Evolutionary conservation across 1,140 invertebrate species (phyloP).

Genomic region (Brachionus angularis): DNA sequence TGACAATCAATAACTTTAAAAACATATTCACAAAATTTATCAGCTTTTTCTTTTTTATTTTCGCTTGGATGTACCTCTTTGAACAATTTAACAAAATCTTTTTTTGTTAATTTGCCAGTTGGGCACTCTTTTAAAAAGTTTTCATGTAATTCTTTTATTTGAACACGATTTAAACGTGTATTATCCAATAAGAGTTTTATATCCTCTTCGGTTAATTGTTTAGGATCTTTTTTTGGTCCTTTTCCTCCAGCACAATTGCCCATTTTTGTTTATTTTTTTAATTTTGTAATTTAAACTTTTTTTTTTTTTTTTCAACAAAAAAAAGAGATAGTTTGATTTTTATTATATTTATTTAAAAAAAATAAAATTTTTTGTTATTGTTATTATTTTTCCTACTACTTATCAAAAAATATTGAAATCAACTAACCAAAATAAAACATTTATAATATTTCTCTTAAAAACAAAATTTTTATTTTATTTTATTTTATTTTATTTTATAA

Average conservation of each 20-base stretch:
- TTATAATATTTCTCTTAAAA: too few relatives aligned
- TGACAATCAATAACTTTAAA: constrained; percentile 34
- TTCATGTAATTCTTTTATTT: constrained; percentile 12
- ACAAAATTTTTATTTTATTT: too few relatives aligned
- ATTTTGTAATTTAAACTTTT: constrained; percentile 23
- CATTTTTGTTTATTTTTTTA: constrained; percentile 37
- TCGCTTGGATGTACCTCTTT: constrained; percentile 39
- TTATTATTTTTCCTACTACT: too few relatives aligned
- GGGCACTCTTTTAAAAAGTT: constrained; percentile 43
- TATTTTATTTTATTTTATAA: too few relatives aligned
- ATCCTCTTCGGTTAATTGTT: constrained; percentile 35
- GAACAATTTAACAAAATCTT: constrained; percentile 35
- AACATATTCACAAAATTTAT: constrained; percentile 43
- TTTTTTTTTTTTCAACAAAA: neutral
- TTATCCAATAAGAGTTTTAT: constrained; percentile 36
- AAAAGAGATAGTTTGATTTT: constrained; percentile 13
- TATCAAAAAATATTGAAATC: too few relatives aligned
- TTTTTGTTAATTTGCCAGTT: constrained; percentile 38
- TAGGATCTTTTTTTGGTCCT: constrained; percentile 13
- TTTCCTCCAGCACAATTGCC: constrained; percentile 42
- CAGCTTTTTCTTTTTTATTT: constrained; percentile 42
- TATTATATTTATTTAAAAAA: constrained; percentile 24
- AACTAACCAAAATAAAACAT: too few relatives aligned
- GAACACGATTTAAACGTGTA: constrained; percentile 22
- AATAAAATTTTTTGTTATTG: too few relatives aligned